Base-by-base conservation (phyloP, 2,113 vertebrate genomes). In the Pseudorasbora parva region DNA sequence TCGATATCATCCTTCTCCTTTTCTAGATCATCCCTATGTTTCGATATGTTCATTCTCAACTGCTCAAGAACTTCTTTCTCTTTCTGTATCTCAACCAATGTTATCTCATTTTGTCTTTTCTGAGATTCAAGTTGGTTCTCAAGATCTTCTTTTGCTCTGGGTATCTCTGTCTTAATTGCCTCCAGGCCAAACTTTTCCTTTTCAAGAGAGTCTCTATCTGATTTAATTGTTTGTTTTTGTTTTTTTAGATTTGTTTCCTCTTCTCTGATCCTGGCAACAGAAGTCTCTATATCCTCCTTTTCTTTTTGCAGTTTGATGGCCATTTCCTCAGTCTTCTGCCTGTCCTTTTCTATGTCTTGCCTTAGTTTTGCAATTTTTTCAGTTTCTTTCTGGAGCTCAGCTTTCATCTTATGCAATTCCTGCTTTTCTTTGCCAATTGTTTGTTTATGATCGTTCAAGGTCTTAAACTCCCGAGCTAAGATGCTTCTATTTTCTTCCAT, bases 191-290 rank as follows among this genome's bases (percentile, higher is more conserved):
- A 14, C 37, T 47, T 79, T 54, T 15, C 30, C 81, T 81, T 86
- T 84, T 82, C 82, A 86, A 30, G 4, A 74, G 73, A 41, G 79
- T 66, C 73, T 75, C 86, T 89, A 43, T 74, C 77, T 75, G 88
- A 89, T 7, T 60, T 15, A 37, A 89, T 23, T 1, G 88, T 62
- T 23, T 72, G 87, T 82, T 85, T n/a, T 82, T 88, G 87, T 1
- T 85, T 59, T 56, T 85, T 87, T 17, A 84, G 15, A 79, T 51
- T 8, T 85, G 19, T n/a, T 30, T 85, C 68, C 21, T 60, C 25
- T 11, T 33, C 25, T n/a, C 25, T 68, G 23, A 69, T 59, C 33
- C 54, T 51, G 66, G 37, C 82, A 3, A 23, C 21, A 14, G 15
- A 45, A 14, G 3, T 9, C 10, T n/a, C 12, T 4, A 56, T 80